Evolutionary conservation across 2,113 vertebrate species (phyloP).

Genomic region (Oxygymnocypris stewartii): DNA sequence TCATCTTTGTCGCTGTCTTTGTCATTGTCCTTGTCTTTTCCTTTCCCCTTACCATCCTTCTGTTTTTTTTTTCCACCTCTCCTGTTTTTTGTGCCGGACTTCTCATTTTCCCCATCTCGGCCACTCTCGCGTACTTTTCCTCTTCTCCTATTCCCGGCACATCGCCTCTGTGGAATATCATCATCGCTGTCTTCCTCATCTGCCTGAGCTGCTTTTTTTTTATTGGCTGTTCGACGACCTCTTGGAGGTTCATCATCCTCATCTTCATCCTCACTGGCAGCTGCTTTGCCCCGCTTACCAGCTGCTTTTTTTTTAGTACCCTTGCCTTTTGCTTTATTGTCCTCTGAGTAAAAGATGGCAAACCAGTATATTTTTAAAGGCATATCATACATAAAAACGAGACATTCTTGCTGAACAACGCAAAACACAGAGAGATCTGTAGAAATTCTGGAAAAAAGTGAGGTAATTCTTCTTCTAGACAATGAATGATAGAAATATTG

Average conservation of each 20-base stretch:
- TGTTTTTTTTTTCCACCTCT: slow-evolving; percentile 51
- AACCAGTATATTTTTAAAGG: background rate
- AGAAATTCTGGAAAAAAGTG: background rate
- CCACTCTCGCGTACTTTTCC: slow-evolving; percentile 63
- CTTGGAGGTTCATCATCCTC: slow-evolving; percentile 71
- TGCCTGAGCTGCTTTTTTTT: slow-evolving; percentile 60
- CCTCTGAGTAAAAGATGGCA: slow-evolving; percentile 57
- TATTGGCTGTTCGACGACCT: slow-evolving; percentile 66
- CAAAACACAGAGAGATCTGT: background rate
- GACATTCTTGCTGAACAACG: background rate
- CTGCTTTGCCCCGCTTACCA: slow-evolving; percentile 64
- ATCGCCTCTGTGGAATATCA: slow-evolving; percentile 61
- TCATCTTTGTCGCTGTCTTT: slow-evolving; percentile 70
- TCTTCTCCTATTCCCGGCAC: slow-evolving; percentile 63
- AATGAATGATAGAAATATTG: background rate
- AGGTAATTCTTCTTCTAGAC: background rate
- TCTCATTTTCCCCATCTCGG: slow-evolving; percentile 56
- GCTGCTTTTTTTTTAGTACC: slow-evolving; percentile 59
- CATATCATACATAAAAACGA: background rate
- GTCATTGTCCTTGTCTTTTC: slow-evolving; percentile 62
- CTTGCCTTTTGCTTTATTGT: slow-evolving; percentile 52
- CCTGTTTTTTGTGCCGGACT: slow-evolving; percentile 43
- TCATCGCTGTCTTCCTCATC: slow-evolving; percentile 68
- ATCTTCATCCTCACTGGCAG: slow-evolving; percentile 65
- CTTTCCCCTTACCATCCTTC: slow-evolving; percentile 63